Conservation (phyloP, 2,113 vertebrate genomes). For the Entomyzon cyanotis region DNA sequence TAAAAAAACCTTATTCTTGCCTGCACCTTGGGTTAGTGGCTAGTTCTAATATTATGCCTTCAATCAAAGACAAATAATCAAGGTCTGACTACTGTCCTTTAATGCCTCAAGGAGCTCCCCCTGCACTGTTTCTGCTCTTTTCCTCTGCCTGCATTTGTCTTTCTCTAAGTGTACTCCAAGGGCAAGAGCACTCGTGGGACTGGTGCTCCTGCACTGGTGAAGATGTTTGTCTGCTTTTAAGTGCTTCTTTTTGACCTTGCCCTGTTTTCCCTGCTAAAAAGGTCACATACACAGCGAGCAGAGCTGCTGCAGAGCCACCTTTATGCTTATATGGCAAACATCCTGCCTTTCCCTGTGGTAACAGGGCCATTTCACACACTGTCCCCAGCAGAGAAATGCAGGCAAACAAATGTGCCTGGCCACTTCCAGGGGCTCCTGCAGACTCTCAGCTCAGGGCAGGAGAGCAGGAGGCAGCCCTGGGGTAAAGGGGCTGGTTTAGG, state of each 20-base stretch:
- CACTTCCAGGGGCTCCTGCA: background rate
- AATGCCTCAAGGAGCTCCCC: background rate
- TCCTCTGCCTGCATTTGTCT: background rate
- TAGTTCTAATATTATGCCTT: background rate
- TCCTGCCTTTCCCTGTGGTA: background rate
- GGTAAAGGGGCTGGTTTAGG: background rate
- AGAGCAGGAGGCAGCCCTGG: background rate
- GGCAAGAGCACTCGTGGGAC: background rate
- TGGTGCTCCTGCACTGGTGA: background rate
- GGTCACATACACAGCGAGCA: fast-evolving
- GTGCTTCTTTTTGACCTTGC: background rate
- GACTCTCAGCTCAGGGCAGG: background rate
- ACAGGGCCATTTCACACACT: background rate
- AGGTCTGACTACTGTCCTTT: background rate
- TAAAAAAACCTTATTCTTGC: background rate
- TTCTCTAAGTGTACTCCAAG: background rate
- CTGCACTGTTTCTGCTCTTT: background rate
- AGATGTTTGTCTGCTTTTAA: background rate
- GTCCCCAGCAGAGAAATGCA: background rate
- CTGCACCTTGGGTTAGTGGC: background rate
- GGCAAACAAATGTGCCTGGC: background rate
- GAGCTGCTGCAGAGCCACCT: background rate
- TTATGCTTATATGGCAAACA: background rate
- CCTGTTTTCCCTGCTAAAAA: background rate
- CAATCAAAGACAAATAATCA: background rate